Conservation (phyloP, 1,140 invertebrate genomes). For the Mizuhopecten yessoensis region DNA sequence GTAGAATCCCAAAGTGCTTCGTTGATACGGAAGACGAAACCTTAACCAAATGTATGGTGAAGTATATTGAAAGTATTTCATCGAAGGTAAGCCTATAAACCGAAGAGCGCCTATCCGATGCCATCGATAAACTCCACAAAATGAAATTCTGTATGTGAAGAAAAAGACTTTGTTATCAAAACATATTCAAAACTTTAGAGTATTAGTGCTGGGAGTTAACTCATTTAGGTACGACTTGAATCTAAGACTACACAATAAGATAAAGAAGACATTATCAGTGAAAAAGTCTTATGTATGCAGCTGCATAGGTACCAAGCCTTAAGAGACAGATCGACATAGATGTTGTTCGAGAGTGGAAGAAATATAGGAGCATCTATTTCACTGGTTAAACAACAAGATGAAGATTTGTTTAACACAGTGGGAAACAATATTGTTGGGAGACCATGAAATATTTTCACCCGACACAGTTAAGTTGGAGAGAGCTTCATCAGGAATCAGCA, state of each 20-base stretch:
- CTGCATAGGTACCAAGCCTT: slow-evolving; percentile 40
- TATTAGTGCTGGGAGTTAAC: slow-evolving; percentile 50
- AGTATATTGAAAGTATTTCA: not conserved
- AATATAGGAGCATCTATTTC: slow-evolving; percentile 40
- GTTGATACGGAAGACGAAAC: slow-evolving; percentile 31
- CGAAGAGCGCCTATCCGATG: slow-evolving; percentile 36
- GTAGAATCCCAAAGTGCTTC: slow-evolving; percentile 30
- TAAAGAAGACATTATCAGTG: slow-evolving; percentile 36
- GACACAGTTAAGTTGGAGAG: slow-evolving; percentile 43
- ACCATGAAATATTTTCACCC: slow-evolving; percentile 52
- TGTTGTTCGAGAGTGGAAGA: slow-evolving; percentile 43
- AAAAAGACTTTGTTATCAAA: not conserved
- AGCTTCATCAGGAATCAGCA: not conserved
- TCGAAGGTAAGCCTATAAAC: not conserved
- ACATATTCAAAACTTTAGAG: not conserved
- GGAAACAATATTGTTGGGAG: slow-evolving; percentile 53
- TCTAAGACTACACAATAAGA: slow-evolving; percentile 42
- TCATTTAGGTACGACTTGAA: slow-evolving; percentile 58
- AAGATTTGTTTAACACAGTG: slow-evolving; percentile 48
- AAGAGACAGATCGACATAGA: no score
- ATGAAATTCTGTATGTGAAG: not conserved
- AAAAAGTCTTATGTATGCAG: slow-evolving; percentile 55
- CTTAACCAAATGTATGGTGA: slow-evolving; percentile 41
- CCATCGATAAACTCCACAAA: no score
- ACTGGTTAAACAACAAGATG: slow-evolving; percentile 48